These are phyloP conservation scores for Doris montereyensis DNA, from an alignment of 2,888 invertebrate species.

Conservation along the genomic window DNA sequence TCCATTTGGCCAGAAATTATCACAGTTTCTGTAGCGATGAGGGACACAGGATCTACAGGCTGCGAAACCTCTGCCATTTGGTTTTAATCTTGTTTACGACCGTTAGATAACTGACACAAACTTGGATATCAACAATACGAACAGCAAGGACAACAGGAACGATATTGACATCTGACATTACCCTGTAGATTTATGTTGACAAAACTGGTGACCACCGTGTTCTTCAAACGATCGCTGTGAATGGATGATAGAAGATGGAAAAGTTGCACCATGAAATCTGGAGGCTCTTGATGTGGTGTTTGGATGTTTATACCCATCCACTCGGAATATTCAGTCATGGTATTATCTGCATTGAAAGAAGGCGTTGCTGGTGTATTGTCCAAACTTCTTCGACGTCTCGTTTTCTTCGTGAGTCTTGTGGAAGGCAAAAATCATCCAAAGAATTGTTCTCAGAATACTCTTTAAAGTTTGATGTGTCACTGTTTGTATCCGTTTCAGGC, in stretches of 20 bases:
- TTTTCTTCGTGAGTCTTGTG: no score
- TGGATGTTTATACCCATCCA: neutral
- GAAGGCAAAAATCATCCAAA: neutral
- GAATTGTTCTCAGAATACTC: neutral
- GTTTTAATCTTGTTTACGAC: no score
- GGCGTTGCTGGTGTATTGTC: neutral
- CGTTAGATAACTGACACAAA: no score
- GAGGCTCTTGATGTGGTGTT: neutral
- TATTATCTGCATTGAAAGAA: no score
- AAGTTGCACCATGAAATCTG: conserved; percentile 28
- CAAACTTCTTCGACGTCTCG: neutral
- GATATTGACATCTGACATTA: conserved; percentile 17
- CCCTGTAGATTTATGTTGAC: conserved; percentile 24
- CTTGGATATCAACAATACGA: no score
- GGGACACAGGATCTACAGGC: no score
- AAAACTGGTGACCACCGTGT: conserved; percentile 21
- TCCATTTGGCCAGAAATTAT: no score
- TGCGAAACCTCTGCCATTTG: no score
- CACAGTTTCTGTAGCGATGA: no score
- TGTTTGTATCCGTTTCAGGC: neutral
- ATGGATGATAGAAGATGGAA: conserved; percentile 20
- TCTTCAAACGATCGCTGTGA: neutral
- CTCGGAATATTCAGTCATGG: no score
- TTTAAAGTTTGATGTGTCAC: neutral
- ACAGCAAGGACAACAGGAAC: no score